Evolutionary conservation across 2,888 invertebrate species (phyloP).

Genomic region (Gasteruption jaculator): DNA sequence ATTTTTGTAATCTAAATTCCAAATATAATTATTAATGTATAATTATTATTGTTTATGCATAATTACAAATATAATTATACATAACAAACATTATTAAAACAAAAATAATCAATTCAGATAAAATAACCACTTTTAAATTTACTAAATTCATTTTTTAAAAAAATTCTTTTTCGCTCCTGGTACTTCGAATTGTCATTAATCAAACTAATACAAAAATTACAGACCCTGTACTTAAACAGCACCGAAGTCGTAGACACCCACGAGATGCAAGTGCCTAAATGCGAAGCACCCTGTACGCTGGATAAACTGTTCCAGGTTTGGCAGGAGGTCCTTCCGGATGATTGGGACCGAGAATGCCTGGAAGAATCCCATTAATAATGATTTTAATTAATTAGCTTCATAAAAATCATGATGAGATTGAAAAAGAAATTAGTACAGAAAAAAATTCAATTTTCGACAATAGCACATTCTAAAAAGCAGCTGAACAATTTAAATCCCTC

Average conservation of each 20-base stretch:
- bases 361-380: conserved; percentile 9
- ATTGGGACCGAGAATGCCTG: conserved; percentile 67
- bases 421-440: not conserved
- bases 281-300: conserved; percentile 62
- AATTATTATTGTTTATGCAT: too few species aligned
- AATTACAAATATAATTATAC: too few species aligned
- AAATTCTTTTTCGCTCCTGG: conserved; percentile 16
- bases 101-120: too few species aligned
- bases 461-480: too few species aligned
- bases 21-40: too few species aligned
- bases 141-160: conserved; percentile 14
- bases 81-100: too few species aligned
- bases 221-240: conserved; percentile 66
- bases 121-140: too few species aligned
- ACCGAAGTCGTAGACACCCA: conserved; percentile 59
- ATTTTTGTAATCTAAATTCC: too few species aligned
- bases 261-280: conserved; percentile 60
- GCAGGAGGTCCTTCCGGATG: conserved; percentile 57
- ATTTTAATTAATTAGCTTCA: not conserved
- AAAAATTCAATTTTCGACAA: too few species aligned
- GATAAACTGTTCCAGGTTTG: conserved; percentile 56
- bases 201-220: conserved; percentile 20
- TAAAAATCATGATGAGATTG: not conserved
- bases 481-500: too few species aligned
- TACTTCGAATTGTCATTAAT: conserved; percentile 15